Evolutionary conservation across 2,797 vertebrate genomes (phyloP).

Genomic region (Aselliscus stoliczkanus): DNA sequence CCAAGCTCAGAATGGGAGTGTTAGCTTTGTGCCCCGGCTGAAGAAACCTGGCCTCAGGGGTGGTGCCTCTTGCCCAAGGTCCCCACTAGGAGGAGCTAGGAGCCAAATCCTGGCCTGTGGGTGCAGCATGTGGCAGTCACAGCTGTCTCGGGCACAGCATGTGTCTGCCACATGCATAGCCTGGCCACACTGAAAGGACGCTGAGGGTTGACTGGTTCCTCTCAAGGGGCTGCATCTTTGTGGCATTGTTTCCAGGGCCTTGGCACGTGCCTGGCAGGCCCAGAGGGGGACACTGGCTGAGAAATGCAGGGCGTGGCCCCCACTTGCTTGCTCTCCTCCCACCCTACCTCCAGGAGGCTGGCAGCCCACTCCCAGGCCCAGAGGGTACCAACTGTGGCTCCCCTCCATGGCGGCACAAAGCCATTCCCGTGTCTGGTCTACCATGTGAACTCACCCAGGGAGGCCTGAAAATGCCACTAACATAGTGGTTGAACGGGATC

Average conservation of each 20-base stretch:
- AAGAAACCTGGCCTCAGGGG: not conserved
- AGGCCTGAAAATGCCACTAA: not conserved
- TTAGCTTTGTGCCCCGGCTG: rapidly evolving
- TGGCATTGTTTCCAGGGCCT: not conserved
- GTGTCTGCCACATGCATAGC: not conserved
- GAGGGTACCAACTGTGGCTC: no score
- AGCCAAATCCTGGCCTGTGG: rapidly evolving
- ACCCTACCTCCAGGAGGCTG: rapidly evolving
- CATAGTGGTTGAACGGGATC: rapidly evolving
- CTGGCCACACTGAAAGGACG: not conserved
- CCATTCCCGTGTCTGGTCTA: not conserved
- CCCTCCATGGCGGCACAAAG: not conserved
- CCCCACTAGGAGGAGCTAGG: not conserved
- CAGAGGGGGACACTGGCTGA: not conserved
- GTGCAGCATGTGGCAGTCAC: rapidly evolving
- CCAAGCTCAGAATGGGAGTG: not conserved
- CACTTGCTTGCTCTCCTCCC: not conserved
- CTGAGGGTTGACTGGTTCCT: not conserved
- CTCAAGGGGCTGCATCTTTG: not conserved
- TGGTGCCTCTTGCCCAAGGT: not conserved
- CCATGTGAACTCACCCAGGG: not conserved
- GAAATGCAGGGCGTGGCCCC: not conserved
- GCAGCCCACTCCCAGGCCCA: not conserved
- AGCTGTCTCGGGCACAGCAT: rapidly evolving
- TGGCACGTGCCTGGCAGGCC: not conserved